A percentile compares a stretch with the other conserved stretches of the same genome.
Conservation (phyloP, 2,113 vertebrate genomes). For the Trochalopteron elliotii region DNA sequence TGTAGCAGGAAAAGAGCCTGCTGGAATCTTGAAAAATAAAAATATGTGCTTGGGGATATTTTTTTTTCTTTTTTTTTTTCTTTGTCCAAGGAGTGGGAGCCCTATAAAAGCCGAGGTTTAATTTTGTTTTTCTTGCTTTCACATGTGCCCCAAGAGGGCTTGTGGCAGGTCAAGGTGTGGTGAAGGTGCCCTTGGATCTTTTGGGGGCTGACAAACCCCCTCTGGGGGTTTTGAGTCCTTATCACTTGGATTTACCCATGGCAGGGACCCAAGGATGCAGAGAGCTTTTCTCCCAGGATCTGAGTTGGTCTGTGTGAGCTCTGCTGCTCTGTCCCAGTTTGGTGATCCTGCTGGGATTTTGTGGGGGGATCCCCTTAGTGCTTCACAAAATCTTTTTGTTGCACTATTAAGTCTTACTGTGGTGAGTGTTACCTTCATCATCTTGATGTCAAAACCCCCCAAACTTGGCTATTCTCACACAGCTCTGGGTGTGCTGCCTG, state of each 20-base stretch:
- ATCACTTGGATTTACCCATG: rapidly evolving
- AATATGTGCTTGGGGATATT: background rate
- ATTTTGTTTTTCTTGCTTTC: background rate
- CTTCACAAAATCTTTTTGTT: background rate
- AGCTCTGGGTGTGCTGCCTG: background rate
- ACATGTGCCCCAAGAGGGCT: rapidly evolving
- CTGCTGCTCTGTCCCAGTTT: background rate
- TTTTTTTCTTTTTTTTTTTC: rapidly evolving
- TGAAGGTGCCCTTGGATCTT: background rate
- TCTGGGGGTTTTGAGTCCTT: background rate
- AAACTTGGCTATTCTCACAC: rapidly evolving
- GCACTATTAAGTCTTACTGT: rapidly evolving
- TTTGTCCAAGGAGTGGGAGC: rapidly evolving
- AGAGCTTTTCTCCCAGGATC: background rate
- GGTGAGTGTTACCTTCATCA: background rate
- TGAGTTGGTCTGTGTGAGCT: rapidly evolving
- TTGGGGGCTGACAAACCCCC: background rate
- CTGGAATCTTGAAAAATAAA: background rate
- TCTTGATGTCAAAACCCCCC: rapidly evolving
- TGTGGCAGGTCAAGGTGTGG: background rate
- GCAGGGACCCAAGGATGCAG: background rate
- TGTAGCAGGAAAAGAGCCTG: background rate
- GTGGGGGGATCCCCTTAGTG: rapidly evolving
- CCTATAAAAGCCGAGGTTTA: background rate
- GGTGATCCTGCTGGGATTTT: background rate